Evolutionary conservation across 2,113 vertebrate species (phyloP).

Genomic region (Melanerpes formicivorus): DNA sequence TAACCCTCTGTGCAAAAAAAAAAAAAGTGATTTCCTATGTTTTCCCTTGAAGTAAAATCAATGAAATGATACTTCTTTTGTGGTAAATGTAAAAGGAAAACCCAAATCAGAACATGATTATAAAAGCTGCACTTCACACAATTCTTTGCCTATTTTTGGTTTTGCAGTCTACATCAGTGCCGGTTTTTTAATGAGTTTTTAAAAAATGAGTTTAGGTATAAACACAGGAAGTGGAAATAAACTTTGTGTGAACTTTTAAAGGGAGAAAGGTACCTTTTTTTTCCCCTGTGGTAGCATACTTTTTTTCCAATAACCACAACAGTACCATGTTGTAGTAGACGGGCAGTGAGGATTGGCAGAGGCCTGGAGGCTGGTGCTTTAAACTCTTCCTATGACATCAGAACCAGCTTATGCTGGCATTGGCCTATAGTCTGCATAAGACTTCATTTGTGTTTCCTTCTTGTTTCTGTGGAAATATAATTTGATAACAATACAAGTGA

Average conservation of each 20-base stretch:
- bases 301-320: background rate
- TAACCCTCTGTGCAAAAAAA: constrained; percentile 64
- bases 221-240: constrained; percentile 56
- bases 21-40: constrained; percentile 35
- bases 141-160: constrained; percentile 60
- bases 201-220: background rate
- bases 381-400: fast-evolving
- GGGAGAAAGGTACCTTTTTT: background rate
- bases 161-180: constrained; percentile 22
- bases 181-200: background rate
- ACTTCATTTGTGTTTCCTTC: background rate
- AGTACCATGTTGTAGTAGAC: background rate
- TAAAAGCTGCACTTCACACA: constrained; percentile 77
- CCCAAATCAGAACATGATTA: constrained; percentile 58
- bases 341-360: background rate
- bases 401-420: background rate
- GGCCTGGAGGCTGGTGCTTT: background rate
- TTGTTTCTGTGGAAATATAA: background rate
- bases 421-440: background rate
- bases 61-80: constrained; percentile 63
- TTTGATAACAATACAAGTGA: background rate
- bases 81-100: constrained; percentile 68
- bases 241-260: background rate
- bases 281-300: background rate
- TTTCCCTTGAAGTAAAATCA: constrained; percentile 65